phyloP scores from a whole-genome alignment of 2,888 invertebrate species.

The Scaptomyza cyrtandrae region DNA sequence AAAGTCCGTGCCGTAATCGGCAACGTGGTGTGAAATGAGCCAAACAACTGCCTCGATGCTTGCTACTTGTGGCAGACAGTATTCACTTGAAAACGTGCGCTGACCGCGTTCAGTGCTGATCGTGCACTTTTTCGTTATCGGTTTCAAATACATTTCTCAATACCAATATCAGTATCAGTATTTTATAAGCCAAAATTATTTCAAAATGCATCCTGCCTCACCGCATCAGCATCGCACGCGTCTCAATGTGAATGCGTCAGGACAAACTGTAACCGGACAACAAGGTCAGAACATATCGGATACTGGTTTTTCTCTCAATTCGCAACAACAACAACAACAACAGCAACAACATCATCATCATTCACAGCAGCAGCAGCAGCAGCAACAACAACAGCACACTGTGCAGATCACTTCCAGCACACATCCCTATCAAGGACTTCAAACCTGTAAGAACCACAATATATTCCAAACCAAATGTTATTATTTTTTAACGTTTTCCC shows the following conservation, averaged over 20 bases:
- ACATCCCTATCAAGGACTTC: slow-evolving; percentile 78
- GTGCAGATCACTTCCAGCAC: slow-evolving; percentile 60
- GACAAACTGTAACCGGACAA: slow-evolving; percentile 55
- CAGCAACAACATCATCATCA: slow-evolving; percentile 32
- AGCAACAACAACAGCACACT: slow-evolving; percentile 52
- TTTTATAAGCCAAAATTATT: not conserved
- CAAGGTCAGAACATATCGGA: slow-evolving; percentile 49
- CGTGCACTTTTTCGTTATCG: slow-evolving; percentile 22
- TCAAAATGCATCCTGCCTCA: slow-evolving; percentile 76
- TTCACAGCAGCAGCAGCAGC: slow-evolving; percentile 26
- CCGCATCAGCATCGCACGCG: slow-evolving; percentile 76
- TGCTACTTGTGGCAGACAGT: slow-evolving; percentile 29
- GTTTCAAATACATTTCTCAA: not conserved
- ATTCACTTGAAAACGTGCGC: slow-evolving; percentile 64
- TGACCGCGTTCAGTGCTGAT: slow-evolving; percentile 68
- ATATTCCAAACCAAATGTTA: too few species aligned
- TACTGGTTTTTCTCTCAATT: slow-evolving; percentile 45
- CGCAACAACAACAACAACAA: slow-evolving; percentile 34
- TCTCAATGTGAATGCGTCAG: slow-evolving; percentile 50
- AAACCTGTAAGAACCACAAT: slow-evolving; percentile 69
- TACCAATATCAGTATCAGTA: not conserved
- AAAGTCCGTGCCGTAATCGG: slow-evolving; percentile 37
- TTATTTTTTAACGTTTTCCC: too few species aligned
- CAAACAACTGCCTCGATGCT: slow-evolving; percentile 55
- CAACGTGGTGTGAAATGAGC: slow-evolving; percentile 69